Evolutionary conservation across 2,888 invertebrate species (phyloP).

Genomic region (Bombylius discolor): DNA sequence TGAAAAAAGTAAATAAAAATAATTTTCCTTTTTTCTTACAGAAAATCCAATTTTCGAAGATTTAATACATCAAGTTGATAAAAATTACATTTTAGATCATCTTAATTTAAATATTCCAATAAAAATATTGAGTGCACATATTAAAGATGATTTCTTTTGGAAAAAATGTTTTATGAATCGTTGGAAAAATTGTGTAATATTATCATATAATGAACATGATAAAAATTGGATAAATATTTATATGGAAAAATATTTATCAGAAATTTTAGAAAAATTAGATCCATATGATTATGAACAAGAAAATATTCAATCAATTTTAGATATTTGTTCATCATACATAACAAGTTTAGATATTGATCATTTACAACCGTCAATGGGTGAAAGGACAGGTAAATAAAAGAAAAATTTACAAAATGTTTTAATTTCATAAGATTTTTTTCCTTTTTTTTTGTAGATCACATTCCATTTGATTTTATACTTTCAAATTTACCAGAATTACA

Average conservation of each 20-base stretch:
- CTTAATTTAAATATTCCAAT: slow-evolving; percentile 29
- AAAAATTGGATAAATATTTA: slow-evolving; percentile 32
- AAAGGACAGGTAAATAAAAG: slow-evolving; percentile 12
- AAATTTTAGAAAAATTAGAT: slow-evolving; percentile 32
- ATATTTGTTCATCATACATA: slow-evolving; percentile 32
- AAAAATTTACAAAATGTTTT: neutral
- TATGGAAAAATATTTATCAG: slow-evolving; percentile 36
- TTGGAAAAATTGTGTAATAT: slow-evolving; percentile 21
- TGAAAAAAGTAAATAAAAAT: neutral
- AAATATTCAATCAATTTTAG: slow-evolving; percentile 26
- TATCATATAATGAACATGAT: slow-evolving; percentile 6
- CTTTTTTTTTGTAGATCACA: slow-evolving; percentile 27
- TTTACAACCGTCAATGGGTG: slow-evolving; percentile 28
- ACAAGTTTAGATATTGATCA: slow-evolving; percentile 31
- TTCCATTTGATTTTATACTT: slow-evolving; percentile 35
- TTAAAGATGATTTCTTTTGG: slow-evolving; percentile 34
- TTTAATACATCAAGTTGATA: slow-evolving; percentile 27
- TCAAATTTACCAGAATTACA: slow-evolving; percentile 32
- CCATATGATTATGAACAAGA: slow-evolving; percentile 32
- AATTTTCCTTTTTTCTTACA: slow-evolving; percentile 11
- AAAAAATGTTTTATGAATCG: slow-evolving; percentile 28
- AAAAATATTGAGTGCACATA: slow-evolving; percentile 27
- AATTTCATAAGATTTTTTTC: neutral
- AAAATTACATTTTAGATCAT: slow-evolving; percentile 31
- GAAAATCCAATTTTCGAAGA: slow-evolving; percentile 28